Percentiles rank a stretch among this genome's conserved stretches.
phyloP scores from a whole-genome alignment of 2,113 vertebrate genomes.

The Pao palembangensis region DNA sequence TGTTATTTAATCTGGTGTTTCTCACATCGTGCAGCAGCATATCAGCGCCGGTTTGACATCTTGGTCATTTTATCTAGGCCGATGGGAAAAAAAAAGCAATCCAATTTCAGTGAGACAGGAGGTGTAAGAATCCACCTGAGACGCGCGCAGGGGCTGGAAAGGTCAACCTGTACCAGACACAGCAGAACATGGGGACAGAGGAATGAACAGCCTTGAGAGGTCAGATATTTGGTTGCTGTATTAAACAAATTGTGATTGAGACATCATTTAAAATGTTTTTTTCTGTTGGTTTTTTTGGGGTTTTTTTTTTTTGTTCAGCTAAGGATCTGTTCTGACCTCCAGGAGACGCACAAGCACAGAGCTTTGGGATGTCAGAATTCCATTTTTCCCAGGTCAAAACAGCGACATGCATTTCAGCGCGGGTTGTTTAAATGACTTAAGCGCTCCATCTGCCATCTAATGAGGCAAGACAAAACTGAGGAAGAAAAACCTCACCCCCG shows the following conservation, averaged over 20 bases:
- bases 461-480: neutral
- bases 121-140: slow-evolving; percentile 51
- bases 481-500: neutral
- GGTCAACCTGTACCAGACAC: slow-evolving; percentile 53
- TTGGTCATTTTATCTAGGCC: slow-evolving; percentile 37
- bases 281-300: no score
- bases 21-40: slow-evolving; percentile 18
- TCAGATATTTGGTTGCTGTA: slow-evolving; percentile 22
- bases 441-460: slow-evolving; percentile 9
- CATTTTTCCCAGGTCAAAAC: neutral
- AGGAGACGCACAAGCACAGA: neutral
- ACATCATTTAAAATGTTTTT: neutral
- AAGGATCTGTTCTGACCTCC: neutral
- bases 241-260: neutral
- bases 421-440: slow-evolving; percentile 14
- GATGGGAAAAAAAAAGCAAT: slow-evolving; percentile 36
- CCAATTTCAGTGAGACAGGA: slow-evolving; percentile 55
- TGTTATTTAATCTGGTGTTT: slow-evolving; percentile 19
- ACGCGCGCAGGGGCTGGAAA: slow-evolving; percentile 45
- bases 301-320: neutral
- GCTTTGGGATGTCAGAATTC: neutral
- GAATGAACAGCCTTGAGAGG: slow-evolving; percentile 16
- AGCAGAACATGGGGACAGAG: slow-evolving; percentile 29
- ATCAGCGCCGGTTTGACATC: slow-evolving; percentile 36
- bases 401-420: neutral